Conservation (phyloP, 2,113 vertebrate genomes). For the Nanorana parkeri region DNA sequence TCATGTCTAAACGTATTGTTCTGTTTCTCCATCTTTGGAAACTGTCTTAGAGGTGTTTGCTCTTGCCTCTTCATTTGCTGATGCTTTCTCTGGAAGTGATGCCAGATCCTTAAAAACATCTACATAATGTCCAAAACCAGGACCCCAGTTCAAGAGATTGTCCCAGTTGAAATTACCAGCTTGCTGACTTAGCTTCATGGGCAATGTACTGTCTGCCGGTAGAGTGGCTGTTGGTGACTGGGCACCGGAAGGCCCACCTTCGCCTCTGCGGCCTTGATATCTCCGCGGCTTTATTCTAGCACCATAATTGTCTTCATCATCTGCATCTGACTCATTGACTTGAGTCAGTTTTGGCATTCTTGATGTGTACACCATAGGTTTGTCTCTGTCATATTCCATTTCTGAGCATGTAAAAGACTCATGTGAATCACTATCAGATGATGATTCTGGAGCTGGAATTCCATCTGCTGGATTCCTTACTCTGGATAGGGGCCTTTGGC, state of each 20-base stretch:
- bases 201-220: conserved; percentile 78
- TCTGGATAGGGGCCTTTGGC: conserved; percentile 87
- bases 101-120: conserved; percentile 98
- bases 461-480: conserved; percentile 94
- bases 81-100: conserved; percentile 87
- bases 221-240: conserved; percentile 59
- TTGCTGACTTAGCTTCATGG: conserved; percentile 84
- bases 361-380: conserved; percentile 85
- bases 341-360: conserved; percentile 95
- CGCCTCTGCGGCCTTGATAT: conserved; percentile 88
- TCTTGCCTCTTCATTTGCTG: conserved; percentile 83
- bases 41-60: conserved; percentile 80
- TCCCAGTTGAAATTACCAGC: conserved; percentile 94
- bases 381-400: conserved; percentile 97
- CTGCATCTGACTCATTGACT: conserved; percentile 95
- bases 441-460: conserved; percentile 92
- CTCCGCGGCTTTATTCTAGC: conserved; percentile 87
- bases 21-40: conserved; percentile 88
- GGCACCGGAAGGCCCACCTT: conserved; percentile 79
- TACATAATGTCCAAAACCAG: conserved; percentile 95
- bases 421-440: conserved; percentile 97
- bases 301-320: conserved; percentile 91
- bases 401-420: conserved; percentile 99
- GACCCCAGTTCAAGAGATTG: conserved; percentile 97
- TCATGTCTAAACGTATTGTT: conserved; percentile 90